Percentiles rank a stretch among this genome's conserved stretches.
These are phyloP conservation scores for Chamaea fasciata DNA, from an alignment of 2,113 vertebrate genomes.

Conservation along the genomic window DNA sequence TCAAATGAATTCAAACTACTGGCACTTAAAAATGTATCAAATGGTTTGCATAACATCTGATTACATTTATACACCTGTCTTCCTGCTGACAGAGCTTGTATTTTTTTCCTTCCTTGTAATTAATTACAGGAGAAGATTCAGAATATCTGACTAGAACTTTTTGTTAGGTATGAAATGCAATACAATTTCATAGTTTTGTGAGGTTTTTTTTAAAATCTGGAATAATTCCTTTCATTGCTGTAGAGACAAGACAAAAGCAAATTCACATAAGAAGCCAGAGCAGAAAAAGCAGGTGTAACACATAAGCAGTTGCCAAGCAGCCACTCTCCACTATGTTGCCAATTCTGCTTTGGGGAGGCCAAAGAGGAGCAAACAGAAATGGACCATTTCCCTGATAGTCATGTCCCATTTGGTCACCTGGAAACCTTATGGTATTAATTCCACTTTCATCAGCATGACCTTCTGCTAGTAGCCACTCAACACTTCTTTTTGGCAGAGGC, in stretches of 20 bases:
- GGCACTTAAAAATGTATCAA: slow-evolving; percentile 56
- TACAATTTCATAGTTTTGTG: neutral
- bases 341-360: neutral
- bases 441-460: neutral
- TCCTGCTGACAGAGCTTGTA: slow-evolving; percentile 28
- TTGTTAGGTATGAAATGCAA: slow-evolving; percentile 22
- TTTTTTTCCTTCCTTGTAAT: slow-evolving; percentile 45
- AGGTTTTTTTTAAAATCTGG: neutral
- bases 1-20: slow-evolving; percentile 50
- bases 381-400: neutral
- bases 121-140: slow-evolving; percentile 39
- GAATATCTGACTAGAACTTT: slow-evolving; percentile 6
- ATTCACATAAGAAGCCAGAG: neutral
- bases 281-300: neutral
- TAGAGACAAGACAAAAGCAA: neutral
- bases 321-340: neutral
- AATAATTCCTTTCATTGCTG: neutral
- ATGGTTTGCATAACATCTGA: slow-evolving; percentile 58
- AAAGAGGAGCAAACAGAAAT: neutral
- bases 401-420: neutral
- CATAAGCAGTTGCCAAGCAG: neutral
- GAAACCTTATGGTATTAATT: neutral
- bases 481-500: neutral
- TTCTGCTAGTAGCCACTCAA: neutral
- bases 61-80: slow-evolving; percentile 58